Percentiles rank a stretch among this genome's conserved stretches.
Conservation (phyloP, 2,888 invertebrate genomes). For the Congeria kusceri region DNA sequence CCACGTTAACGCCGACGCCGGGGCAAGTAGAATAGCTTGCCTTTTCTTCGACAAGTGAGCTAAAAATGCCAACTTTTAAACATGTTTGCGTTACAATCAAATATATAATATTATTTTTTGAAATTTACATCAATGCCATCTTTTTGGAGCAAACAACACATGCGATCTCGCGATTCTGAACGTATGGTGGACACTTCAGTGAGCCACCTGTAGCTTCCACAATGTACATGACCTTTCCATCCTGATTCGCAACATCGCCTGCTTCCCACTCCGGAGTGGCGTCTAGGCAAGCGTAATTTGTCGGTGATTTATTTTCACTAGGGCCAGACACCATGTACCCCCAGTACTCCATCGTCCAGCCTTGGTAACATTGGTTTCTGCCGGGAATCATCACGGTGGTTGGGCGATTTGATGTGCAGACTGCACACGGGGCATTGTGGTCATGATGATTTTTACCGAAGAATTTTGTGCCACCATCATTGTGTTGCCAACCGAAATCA, state of each 20-base stretch:
- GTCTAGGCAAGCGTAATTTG: conserved; percentile 22
- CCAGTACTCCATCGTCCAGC: conserved; percentile 56
- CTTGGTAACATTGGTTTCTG: conserved; percentile 40
- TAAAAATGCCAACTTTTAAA: too few species aligned
- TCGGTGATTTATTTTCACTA: background rate
- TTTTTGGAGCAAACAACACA: conserved; percentile 24
- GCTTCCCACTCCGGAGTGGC: background rate
- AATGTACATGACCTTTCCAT: background rate
- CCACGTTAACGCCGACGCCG: too few species aligned
- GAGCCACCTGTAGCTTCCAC: conserved; percentile 21
- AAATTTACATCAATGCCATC: too few species aligned
- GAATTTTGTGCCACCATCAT: conserved; percentile 5
- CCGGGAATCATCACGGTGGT: conserved; percentile 57
- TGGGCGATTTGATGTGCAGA: background rate
- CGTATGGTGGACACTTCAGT: conserved; percentile 6
- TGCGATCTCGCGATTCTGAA: conserved; percentile 10
- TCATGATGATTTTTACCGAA: conserved; percentile 5
- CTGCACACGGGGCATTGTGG: conserved; percentile 18
- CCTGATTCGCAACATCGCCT: background rate
- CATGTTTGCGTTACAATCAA: too few species aligned
- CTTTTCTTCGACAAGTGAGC: too few species aligned
- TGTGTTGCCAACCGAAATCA: background rate
- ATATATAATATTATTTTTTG: too few species aligned
- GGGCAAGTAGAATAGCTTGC: too few species aligned
- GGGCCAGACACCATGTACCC: conserved; percentile 47